Conservation (phyloP, 1,140 invertebrate genomes). For the Lasioglossum albipes region DNA sequence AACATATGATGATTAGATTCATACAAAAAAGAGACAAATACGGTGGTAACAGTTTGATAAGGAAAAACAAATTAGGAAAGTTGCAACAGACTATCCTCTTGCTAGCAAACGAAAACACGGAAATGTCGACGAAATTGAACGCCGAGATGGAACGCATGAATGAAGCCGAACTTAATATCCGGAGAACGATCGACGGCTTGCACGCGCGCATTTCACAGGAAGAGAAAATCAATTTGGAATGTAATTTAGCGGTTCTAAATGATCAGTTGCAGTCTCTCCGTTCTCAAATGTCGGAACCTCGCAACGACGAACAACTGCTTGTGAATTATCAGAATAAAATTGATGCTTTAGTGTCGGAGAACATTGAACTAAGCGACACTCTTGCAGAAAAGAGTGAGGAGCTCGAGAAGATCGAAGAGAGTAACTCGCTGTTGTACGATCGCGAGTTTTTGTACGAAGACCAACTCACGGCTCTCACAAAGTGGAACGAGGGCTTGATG, state of each 20-base stretch:
- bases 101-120: constrained; percentile 72
- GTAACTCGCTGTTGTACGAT: background rate
- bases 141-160: constrained; percentile 55
- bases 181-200: constrained; percentile 54
- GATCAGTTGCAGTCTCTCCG: constrained; percentile 44
- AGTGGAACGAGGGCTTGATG: constrained; percentile 35
- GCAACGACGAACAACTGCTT: constrained; percentile 24
- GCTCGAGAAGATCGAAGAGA: background rate
- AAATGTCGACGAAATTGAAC: constrained; percentile 64
- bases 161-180: constrained; percentile 42
- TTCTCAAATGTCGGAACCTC: constrained; percentile 35
- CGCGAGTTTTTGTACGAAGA: constrained; percentile 2
- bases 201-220: constrained; percentile 47
- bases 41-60: too few species aligned
- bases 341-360: constrained; percentile 67
- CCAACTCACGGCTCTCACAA: constrained; percentile 31
- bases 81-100: constrained; percentile 68
- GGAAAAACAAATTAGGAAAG: too few species aligned
- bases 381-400: constrained; percentile 59
- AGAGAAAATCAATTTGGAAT: constrained; percentile 61
- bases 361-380: constrained; percentile 63
- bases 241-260: constrained; percentile 31
- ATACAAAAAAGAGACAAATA: too few species aligned
- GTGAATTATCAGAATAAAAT: constrained; percentile 58
- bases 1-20: too few species aligned